Conservation (phyloP, 35 echinoderm and acorn worm species). For the Ophiothrix spiculata region DNA sequence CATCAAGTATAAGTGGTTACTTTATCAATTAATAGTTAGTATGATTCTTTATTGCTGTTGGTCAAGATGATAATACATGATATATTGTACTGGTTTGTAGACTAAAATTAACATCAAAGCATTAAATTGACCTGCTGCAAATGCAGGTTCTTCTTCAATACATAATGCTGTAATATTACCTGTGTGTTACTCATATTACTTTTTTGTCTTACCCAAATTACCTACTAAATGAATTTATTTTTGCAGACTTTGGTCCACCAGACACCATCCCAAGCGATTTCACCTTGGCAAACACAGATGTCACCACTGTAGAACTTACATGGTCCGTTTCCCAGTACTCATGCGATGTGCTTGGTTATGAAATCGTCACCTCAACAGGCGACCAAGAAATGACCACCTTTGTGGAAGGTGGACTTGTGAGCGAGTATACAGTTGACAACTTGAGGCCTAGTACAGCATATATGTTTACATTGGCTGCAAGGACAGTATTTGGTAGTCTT, state of each 20-base stretch:
- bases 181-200: too few species aligned
- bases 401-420: slow-evolving; percentile 25
- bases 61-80: too few species aligned
- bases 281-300: neutral
- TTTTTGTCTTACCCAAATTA: too few species aligned
- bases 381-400: neutral
- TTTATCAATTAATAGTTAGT: too few species aligned
- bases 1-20: too few species aligned
- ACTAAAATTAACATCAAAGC: too few species aligned
- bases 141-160: too few species aligned
- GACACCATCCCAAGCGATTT: slow-evolving; percentile 42
- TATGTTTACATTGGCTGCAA: slow-evolving; percentile 39
- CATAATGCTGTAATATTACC: too few species aligned
- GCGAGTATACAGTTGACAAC: slow-evolving; percentile 12
- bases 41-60: too few species aligned
- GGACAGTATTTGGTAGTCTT: slow-evolving; percentile 24
- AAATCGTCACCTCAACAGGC: slow-evolving; percentile 45
- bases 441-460: slow-evolving; percentile 47
- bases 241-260: slow-evolving; percentile 49
- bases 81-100: too few species aligned
- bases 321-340: slow-evolving; percentile 62
- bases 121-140: too few species aligned
- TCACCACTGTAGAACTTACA: slow-evolving; percentile 7
- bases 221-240: too few species aligned
- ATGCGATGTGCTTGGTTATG: slow-evolving; percentile 84